Evolutionary conservation across 1,140 invertebrate species (phyloP).

Genomic region (Calephelis nemesis): DNA sequence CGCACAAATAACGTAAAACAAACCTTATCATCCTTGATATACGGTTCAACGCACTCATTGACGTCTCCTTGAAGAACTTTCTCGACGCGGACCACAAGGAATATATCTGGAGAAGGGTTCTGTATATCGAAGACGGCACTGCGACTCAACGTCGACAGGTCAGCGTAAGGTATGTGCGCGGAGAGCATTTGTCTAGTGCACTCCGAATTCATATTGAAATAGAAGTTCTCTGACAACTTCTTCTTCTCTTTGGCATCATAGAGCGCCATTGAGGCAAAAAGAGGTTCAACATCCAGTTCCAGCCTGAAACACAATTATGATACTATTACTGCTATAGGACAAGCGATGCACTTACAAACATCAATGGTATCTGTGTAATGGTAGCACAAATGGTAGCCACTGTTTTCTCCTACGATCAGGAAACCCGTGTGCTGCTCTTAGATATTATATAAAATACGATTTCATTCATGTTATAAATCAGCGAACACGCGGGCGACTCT

Average conservation of each 20-base stretch:
- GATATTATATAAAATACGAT: no score
- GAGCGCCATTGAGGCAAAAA: slow-evolving; percentile 95
- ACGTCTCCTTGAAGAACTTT: slow-evolving; percentile 97
- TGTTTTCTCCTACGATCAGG: no score
- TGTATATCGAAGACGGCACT: slow-evolving; percentile 93
- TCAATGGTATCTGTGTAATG: no score
- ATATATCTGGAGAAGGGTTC: slow-evolving; percentile 91
- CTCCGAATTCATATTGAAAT: slow-evolving; percentile 96
- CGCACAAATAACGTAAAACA: slow-evolving; percentile 22
- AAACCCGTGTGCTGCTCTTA: no score
- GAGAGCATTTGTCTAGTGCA: slow-evolving; percentile 90
- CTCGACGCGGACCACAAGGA: slow-evolving; percentile 93
- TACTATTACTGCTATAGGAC: no score
- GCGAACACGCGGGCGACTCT: no score
- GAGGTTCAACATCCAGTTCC: slow-evolving; percentile 95
- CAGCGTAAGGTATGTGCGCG: slow-evolving; percentile 89
- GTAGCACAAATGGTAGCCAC: no score
- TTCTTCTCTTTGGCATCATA: slow-evolving; percentile 96
- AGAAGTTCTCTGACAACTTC: slow-evolving; percentile 97
- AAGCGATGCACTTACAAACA: no score
- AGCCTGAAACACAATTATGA: slow-evolving; percentile 76
- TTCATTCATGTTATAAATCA: no score
- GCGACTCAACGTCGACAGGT: slow-evolving; percentile 91
- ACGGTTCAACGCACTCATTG: slow-evolving; percentile 93
- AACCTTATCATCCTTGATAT: slow-evolving; percentile 95